Evolutionary conservation across 2,113 vertebrate genomes (phyloP), one percentile per base, ranked within the genome.

Genomic region (Sus scrofa): DNA sequence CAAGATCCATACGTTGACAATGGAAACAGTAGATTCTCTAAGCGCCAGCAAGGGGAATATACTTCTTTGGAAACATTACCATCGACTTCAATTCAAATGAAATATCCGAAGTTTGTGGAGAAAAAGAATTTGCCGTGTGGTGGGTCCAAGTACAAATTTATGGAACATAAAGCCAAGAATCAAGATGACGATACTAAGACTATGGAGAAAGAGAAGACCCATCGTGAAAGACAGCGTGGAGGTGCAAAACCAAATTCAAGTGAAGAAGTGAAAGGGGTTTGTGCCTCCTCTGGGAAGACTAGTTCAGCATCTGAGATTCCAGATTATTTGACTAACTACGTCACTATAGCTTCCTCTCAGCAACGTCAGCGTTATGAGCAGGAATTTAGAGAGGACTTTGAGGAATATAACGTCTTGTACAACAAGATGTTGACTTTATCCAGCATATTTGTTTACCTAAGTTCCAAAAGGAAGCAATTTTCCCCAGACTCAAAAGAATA

Each of bases 311-410:
- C 88, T 24, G 98, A 97, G 56, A 93, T 93, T 20, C 98, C 98
- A 6, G 99, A 99, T 97, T 99, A 99, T 94, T 86, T 99, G 54
- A 58, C 67, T 39, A 99, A 99, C 77, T 99, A 99, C 92, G 92
- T 87, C 9, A 52, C 98, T 0, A 96, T 99, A 95, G 91, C 96
- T 85, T 99, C 99, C 4, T 37, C 92, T 0, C 98, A 99, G 95
- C 99, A 99, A 96, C 97, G 98, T 24, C 98, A 99, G 94, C 96
- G 71, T 68, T 99, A 99, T 98, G 99, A 99, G 93, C 82, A 99
- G 22, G 99, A 99, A 96, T 99, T 99, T 95, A 98, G 98, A 56
- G 98, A 98, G 2, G 99, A 99, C 95, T 99, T 99, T 60, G 98
- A 98, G 3, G 99, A 99, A 86, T 99, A 99, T 95, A 97, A 98